Base-by-base conservation (phyloP, 2,888 invertebrate genomes). In the Cosmopolites sordidus region DNA sequence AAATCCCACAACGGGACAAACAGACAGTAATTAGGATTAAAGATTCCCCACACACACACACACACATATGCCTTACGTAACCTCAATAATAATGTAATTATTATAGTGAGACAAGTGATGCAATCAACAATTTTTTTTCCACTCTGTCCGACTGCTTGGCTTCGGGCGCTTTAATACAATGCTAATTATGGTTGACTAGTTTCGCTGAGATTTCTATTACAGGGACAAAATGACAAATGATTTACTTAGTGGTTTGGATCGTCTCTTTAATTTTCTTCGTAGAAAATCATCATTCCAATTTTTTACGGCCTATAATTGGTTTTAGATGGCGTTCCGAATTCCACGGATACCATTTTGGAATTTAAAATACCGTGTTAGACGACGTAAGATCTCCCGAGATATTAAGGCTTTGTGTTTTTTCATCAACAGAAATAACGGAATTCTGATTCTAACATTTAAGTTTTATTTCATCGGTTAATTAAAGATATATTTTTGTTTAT, bases 51-150 rank as follows among this genome's bases (percentile, higher is more conserved):
- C 62, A 54, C 43, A 63, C 62, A 64, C 59, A 51, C 37, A 37
- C 4, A 40, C 50, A 46, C 53, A 53, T 54, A 67, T 59, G 65
- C 54, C 64, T 67, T 67, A 67, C 66, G 66, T 66, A 67, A 67
- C 62, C 62, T 59, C 60, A 62, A 64, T 65, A 65, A 66, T 64
- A 67, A 66, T 66, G 66, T 66, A 60, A 64, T 67, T 66, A 67
- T 66, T 67, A 67, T 64, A 63, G 65, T 64, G 65, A 67, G 63
- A 67, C 65, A 66, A 66, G 67, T 67, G 67, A 67, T 66, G 67
- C 64, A 67, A 67, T 67, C 67, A 67, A 52, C 62, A 57, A 62
- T 60, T 61, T 60, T 63, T 64, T 65, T 62, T 62, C 53, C 56
- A 63, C 61, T 64, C 57, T 55, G 60, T 63, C 59, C 59, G 61